Percentiles rank a stretch among this genome's conserved stretches.
These are phyloP conservation scores for Pseudopipra pipra DNA, from an alignment of 2,113 vertebrate genomes.

Conservation along the genomic window DNA sequence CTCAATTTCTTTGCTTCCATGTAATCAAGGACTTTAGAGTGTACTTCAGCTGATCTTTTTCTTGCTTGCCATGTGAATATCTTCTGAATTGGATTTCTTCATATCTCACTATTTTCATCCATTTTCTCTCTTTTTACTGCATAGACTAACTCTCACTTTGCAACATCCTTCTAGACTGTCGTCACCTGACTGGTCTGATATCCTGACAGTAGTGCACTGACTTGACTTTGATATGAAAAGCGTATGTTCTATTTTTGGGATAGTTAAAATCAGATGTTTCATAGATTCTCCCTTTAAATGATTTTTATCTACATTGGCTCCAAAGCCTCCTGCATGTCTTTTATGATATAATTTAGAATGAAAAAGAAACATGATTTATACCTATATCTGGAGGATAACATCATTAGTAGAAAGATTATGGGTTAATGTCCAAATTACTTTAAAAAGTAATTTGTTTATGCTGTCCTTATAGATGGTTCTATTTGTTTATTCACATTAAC, in stretches of 20 bases:
- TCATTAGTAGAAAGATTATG: background rate
- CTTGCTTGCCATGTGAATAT: conserved; percentile 6
- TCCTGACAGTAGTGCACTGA: background rate
- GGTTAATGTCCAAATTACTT: background rate
- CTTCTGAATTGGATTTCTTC: background rate
- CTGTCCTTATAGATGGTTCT: background rate
- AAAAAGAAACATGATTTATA: background rate
- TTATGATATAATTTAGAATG: background rate
- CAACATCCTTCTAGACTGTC: background rate
- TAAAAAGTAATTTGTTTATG: background rate
- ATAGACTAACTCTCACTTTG: background rate
- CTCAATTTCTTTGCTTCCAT: conserved; percentile 14
- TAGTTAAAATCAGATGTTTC: background rate
- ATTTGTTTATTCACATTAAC: background rate
- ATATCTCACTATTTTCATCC: background rate
- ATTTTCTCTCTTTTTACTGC: background rate
- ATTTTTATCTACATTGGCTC: background rate
- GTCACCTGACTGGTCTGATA: background rate
- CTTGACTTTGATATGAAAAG: background rate
- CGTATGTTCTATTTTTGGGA: background rate
- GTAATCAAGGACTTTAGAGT: background rate
- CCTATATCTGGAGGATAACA: background rate
- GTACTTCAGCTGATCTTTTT: background rate
- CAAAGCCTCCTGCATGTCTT: background rate
- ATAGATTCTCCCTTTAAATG: background rate